phyloP scores from a whole-genome alignment of 2,797 vertebrate species.

The Onychomys torridus region DNA sequence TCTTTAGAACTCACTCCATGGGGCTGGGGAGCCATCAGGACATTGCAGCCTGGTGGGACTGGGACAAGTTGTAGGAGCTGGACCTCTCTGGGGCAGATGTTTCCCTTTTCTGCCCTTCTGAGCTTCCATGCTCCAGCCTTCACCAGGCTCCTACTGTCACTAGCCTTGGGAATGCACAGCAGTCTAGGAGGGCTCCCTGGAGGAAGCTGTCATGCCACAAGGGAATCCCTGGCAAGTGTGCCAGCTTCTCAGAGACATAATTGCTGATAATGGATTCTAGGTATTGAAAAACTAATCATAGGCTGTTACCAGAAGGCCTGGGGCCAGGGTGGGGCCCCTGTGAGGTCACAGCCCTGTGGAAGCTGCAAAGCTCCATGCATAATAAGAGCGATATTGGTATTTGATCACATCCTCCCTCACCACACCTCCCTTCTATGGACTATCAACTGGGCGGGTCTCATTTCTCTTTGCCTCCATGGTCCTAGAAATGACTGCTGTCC shows the following conservation, averaged over 20 bases:
- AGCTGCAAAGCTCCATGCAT: background rate
- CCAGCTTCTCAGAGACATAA: background rate
- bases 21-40: background rate
- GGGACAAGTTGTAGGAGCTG: background rate
- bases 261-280: background rate
- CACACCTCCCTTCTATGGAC: background rate
- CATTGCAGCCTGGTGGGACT: too few relatives aligned
- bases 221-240: background rate
- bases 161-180: background rate
- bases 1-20: background rate
- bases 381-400: background rate
- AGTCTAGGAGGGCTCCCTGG: background rate
- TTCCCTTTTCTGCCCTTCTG: background rate
- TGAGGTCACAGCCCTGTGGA: background rate
- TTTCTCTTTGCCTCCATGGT: conserved; percentile 18
- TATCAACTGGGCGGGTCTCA: background rate
- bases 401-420: background rate
- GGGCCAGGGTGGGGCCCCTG: background rate
- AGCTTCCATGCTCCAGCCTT: background rate
- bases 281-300: background rate
- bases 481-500: conserved; percentile 66
- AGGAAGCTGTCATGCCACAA: background rate
- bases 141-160: background rate
- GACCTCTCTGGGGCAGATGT: too few relatives aligned
- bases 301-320: background rate